Evolutionary conservation across 2,888 invertebrate genomes (phyloP), one percentile per base, ranked within the genome.

Genomic region (Patella depressa): DNA sequence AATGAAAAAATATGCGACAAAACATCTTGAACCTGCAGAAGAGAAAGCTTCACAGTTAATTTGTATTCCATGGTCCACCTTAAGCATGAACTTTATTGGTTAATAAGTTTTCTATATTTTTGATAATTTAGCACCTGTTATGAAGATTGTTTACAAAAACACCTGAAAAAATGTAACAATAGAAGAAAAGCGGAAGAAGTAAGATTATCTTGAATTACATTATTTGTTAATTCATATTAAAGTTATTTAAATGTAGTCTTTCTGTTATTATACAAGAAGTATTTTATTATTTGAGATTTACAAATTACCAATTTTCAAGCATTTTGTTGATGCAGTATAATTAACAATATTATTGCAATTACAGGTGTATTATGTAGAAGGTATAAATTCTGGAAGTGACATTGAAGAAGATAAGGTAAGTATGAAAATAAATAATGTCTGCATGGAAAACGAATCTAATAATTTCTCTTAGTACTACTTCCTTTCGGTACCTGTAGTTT

Each of bases 161-260:
- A 92, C 81, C 81, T 92, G 81, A 92, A 90, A 82, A 91, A 90
- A 82, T 92, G 92, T 82, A 92, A 91, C 80, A 87, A 88, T 9
- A 82, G 89, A 79, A 85, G 86, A 75, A 54, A 55, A 70, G 59
- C 19, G 54, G 53, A 79, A 71, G 74, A 75, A 53, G 65, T n/a
- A 65, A 17, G 59, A 12, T 45, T 59, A 11, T 34, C n/a, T 74
- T 59, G 9, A 45, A 9, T 45, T 45, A 45, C 45, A 45, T 45
- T 45, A 45, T 45, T 45, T 45, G 5, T 45, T 7, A 45, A 45
- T 45, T 45, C 34, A 45, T 45, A 7, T 45, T 45, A 45, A 45
- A 7, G 9, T 45, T 45, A 45, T 45, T 45, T 45, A 45, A 45
- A 45, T 45, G 45, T 45, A 45, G 9, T 7, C 45, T 45, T 45